phyloP scores from a whole-genome alignment of 2,113 vertebrate genomes.

The Oreamnos americanus region DNA sequence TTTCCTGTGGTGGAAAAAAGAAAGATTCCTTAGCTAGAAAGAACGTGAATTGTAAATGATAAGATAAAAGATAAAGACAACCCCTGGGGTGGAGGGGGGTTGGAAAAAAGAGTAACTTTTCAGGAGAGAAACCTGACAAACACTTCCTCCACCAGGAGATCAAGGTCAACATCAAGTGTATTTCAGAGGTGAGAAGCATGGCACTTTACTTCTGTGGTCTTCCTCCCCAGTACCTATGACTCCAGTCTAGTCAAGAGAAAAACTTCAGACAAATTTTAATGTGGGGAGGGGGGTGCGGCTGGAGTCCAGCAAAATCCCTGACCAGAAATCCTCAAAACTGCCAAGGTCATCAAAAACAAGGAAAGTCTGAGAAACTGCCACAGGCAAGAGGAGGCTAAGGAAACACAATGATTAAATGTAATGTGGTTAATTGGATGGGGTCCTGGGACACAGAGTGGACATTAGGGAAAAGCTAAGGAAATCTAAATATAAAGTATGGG shows the following conservation, averaged over 20 bases:
- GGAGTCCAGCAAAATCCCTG: neutral
- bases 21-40: neutral
- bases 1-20: neutral
- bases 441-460: neutral
- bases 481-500: neutral
- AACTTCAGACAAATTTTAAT: neutral
- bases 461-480: neutral
- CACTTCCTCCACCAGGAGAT: neutral
- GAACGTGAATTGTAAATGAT: neutral
- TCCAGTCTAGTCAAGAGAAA: neutral
- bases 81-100: no score
- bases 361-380: neutral
- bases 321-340: neutral
- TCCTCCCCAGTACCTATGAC: neutral
- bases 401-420: neutral
- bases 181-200: neutral
- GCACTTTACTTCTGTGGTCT: neutral
- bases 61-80: neutral
- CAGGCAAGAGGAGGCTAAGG: neutral
- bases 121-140: neutral
- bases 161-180: neutral
- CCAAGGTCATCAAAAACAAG: neutral
- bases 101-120: neutral
- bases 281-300: neutral
- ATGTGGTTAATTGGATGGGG: neutral